Evolutionary conservation across 1,140 invertebrate genomes (phyloP), one percentile per base, ranked within the genome.

Genomic region (Nasonia longicornis): DNA sequence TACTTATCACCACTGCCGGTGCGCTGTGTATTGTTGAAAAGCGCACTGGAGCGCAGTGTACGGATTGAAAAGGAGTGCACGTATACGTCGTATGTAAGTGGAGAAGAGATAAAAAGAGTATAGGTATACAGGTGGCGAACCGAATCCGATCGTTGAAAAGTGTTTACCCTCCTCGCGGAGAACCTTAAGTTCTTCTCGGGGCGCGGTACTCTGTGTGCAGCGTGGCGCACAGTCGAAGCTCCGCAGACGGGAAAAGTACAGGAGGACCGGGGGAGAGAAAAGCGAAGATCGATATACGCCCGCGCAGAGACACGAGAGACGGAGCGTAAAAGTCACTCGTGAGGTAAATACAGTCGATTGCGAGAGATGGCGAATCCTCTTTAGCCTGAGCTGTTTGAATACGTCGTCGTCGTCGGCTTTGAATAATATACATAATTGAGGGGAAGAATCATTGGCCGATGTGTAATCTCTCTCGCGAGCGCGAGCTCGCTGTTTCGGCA

Each of bases 81-180:
- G 10, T 42, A 42, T 10, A 42, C 0, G 38, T 42, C 38, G 38
- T 42, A 8, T 42, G 38, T 42, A 42, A 42, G 10, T 42, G 38
- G 7, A n/a, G 6, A n/a, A 20, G 14, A 52, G 14, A 58, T 20
- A n/a, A 58, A 75, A 58, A 45, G 63, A 77, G 64, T 31, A 35
- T 35, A 35, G 31, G 31, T 66, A 20, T 38, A 58, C 22, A 26
- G 26, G 75, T 48, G 67, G 67, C 31, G n/a, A 14, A 79, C 71
- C 77, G 69, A 79, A 72, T 79, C 52, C 69, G 69, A 79, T 79
- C 69, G 31, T 72, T 12, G 69, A 79, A 79, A 72, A 72, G 69
- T 79, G 69, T 79, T 79, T 79, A 70, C 77, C 52, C 35, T 70
- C 45, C 16, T 10, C 48, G 67, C 48, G 67, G n/a, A 72, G 26